Evolutionary conservation across 2,113 vertebrate species (phyloP).

Genomic region (Mus musculus): GRCm39 chr17:10433501-10434000

Average conservation of each 20-base stretch:
- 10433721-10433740: background rate
- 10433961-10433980: slow-evolving; percentile 67
- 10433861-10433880: slow-evolving; percentile 67
- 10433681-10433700: slow-evolving; percentile 16
- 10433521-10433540: slow-evolving; percentile 28
- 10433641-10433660: slow-evolving; percentile 17
- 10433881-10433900: slow-evolving; percentile 71
- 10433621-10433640: slow-evolving; percentile 45
- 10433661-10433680: slow-evolving; percentile 4
- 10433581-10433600: background rate
- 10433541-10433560: slow-evolving; percentile 55
- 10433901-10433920: slow-evolving; percentile 64
- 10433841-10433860: slow-evolving; percentile 65
- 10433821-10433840: slow-evolving; percentile 72
- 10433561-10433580: background rate
- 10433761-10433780: slow-evolving; percentile 72
- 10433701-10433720: slow-evolving; percentile 51
- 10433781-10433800: slow-evolving; percentile 72
- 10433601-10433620: slow-evolving; percentile 58
- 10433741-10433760: slow-evolving; percentile 51
- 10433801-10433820: slow-evolving; percentile 74
- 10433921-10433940: slow-evolving; percentile 38
- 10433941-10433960: slow-evolving; percentile 60
- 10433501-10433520: slow-evolving; percentile 58
- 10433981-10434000: slow-evolving; percentile 66